Evolutionary conservation across 1,140 invertebrate species (phyloP).

Genomic region (Calephelis nemesis): DNA sequence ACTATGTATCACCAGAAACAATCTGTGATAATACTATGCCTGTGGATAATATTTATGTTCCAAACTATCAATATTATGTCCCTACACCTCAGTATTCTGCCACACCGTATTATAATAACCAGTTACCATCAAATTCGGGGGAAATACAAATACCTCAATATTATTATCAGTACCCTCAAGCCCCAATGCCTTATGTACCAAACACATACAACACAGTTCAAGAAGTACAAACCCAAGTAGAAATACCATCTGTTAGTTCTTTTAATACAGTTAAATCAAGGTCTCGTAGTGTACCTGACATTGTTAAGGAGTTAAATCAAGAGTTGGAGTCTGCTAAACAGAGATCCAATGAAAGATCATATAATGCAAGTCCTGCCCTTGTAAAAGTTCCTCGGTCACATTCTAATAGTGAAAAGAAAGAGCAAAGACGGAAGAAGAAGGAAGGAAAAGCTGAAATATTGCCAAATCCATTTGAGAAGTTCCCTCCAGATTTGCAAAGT

Average conservation of each 20-base stretch:
- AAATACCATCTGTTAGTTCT: slow-evolving; percentile 43
- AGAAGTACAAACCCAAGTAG: slow-evolving; percentile 51
- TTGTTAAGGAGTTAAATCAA: slow-evolving; percentile 85
- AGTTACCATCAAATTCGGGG: slow-evolving; percentile 41
- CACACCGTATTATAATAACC: slow-evolving; percentile 51
- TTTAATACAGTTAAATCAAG: slow-evolving; percentile 71
- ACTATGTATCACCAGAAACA: slow-evolving; percentile 53
- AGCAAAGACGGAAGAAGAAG: slow-evolving; percentile 46
- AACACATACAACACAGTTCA: slow-evolving; percentile 35
- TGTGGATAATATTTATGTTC: slow-evolving; percentile 58
- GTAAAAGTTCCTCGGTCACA: slow-evolving; percentile 43
- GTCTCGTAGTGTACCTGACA: slow-evolving; percentile 85
- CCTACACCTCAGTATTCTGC: slow-evolving; percentile 48
- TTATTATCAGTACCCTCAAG: slow-evolving; percentile 58
- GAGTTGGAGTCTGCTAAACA: slow-evolving; percentile 81
- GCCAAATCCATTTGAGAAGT: slow-evolving; percentile 78
- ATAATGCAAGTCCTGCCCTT: slow-evolving; percentile 65
- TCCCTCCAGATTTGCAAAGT: slow-evolving; percentile 81
- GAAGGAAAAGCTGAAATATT: slow-evolving; percentile 52
- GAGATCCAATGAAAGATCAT: slow-evolving; percentile 70
- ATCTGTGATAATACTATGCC: slow-evolving; percentile 51
- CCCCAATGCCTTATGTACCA: slow-evolving; percentile 56
- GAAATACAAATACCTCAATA: slow-evolving; percentile 60
- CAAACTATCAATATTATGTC: slow-evolving; percentile 68
- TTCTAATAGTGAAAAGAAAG: slow-evolving; percentile 46